Evolutionary conservation across 1,140 invertebrate genomes (phyloP).

Genomic region (Zelostemma sp.): DNA sequence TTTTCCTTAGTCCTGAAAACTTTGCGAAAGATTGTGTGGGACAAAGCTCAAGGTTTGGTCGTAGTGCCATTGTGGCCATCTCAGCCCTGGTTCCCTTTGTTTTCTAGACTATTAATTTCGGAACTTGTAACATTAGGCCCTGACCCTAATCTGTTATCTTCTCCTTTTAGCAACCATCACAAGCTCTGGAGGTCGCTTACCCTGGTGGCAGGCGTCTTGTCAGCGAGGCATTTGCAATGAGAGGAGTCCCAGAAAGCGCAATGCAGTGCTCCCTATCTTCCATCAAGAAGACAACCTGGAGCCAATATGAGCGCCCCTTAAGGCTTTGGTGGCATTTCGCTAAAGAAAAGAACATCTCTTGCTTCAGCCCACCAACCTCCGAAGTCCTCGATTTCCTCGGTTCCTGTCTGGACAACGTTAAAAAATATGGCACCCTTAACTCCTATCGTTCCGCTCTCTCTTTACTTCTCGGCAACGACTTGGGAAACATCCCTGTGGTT

Average conservation of each 20-base stretch:
- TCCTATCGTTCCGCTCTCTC: slow-evolving; percentile 37
- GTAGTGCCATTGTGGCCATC: slow-evolving; percentile 19
- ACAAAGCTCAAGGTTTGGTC: slow-evolving; percentile 8
- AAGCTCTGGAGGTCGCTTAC: slow-evolving; percentile 9
- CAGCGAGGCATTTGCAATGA: slow-evolving; percentile 5
- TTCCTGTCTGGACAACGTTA: background rate
- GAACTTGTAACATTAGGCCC: slow-evolving; percentile 10
- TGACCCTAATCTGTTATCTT: slow-evolving; percentile 7
- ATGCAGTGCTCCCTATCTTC: slow-evolving; percentile 44
- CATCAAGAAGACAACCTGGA: slow-evolving; percentile 43
- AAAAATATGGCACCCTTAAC: slow-evolving; percentile 43
- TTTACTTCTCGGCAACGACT: slow-evolving; percentile 21
- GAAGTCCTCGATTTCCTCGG: slow-evolving; percentile 30
- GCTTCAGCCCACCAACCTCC: slow-evolving; percentile 14
- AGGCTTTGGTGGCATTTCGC: slow-evolving; percentile 56
- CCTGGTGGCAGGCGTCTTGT: slow-evolving; percentile 13
- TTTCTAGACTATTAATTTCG: background rate
- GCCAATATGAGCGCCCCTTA: slow-evolving; percentile 49
- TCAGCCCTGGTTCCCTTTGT: slow-evolving; percentile 23
- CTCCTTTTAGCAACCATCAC: slow-evolving; percentile 14
- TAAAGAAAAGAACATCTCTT: slow-evolving; percentile 9
- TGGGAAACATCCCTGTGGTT: slow-evolving; percentile 29
- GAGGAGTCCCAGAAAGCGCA: background rate
- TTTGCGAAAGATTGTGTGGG: slow-evolving; percentile 16
- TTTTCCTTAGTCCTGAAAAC: slow-evolving; percentile 5